Evolutionary conservation across 2,888 invertebrate genomes (phyloP).

Genomic region (Byasa hedistus): DNA sequence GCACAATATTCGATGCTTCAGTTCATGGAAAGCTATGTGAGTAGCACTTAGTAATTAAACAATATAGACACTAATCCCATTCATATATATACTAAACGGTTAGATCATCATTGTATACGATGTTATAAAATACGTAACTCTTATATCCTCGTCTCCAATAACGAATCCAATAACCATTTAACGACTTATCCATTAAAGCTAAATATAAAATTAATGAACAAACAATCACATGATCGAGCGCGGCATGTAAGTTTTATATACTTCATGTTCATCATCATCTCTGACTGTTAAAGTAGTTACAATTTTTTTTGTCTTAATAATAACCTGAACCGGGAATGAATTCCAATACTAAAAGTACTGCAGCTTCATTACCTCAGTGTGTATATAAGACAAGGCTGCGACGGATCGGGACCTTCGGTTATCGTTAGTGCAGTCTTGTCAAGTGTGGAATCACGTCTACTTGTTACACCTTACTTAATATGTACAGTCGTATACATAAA

Average conservation of each 20-base stretch:
- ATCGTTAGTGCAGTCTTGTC: constrained; percentile 53
- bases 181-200: constrained; percentile 6
- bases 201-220: constrained; percentile 1
- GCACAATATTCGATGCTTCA: no score
- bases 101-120: neutral
- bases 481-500: constrained; percentile 34
- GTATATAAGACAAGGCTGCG: constrained; percentile 12
- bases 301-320: no score
- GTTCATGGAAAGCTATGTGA: no score
- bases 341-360: no score
- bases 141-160: constrained; percentile 8
- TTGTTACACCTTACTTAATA: constrained; percentile 38
- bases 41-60: no score
- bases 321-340: no score
- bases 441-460: constrained; percentile 53
- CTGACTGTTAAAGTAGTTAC: no score
- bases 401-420: constrained; percentile 44
- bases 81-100: no score
- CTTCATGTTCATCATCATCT: no score
- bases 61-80: no score
- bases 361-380: neutral
- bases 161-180: neutral
- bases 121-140: neutral
- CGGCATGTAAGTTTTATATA: neutral
- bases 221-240: constrained; percentile 11